A percentile compares a stretch with the other conserved stretches of the same genome.
Conservation (phyloP, 1,140 invertebrate species). For the Pseudomyrmex flavicornis region DNA sequence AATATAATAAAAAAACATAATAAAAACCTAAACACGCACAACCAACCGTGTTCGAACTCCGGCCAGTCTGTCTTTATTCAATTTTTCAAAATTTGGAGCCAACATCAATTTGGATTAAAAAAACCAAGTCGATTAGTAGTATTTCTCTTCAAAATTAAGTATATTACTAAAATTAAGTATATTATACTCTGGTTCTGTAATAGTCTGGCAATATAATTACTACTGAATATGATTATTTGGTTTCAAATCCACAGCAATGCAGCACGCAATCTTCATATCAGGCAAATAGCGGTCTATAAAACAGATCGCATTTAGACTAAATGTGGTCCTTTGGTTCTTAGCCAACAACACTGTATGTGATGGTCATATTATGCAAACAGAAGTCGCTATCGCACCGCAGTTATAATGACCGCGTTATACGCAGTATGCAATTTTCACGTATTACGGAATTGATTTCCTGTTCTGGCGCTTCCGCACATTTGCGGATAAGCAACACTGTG, state of each 20-base stretch:
- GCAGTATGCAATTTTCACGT: slow-evolving; percentile 6
- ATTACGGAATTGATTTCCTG: neutral
- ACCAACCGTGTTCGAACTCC: no score
- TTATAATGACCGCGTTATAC: neutral
- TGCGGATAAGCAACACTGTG: no score
- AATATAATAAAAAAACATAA: no score
- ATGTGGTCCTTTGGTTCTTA: slow-evolving; percentile 25
- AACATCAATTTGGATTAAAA: no score
- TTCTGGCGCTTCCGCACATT: neutral
- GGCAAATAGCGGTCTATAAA: neutral
- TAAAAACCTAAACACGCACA: no score
- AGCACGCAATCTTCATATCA: slow-evolving; percentile 11
- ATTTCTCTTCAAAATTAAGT: no score
- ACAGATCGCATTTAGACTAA: slow-evolving; percentile 16
- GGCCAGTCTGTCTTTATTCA: no score
- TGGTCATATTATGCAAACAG: slow-evolving; percentile 20
- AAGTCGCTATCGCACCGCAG: neutral
- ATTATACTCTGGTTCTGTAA: neutral
- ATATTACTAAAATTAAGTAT: neutral
- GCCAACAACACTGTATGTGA: slow-evolving; percentile 18
- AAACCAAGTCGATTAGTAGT: no score
- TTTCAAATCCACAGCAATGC: neutral
- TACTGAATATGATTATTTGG: neutral
- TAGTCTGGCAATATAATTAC: neutral
- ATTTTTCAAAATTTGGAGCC: no score